phyloP scores from a whole-genome alignment of 2,113 vertebrate species.

The Pristiophorus japonicus region DNA sequence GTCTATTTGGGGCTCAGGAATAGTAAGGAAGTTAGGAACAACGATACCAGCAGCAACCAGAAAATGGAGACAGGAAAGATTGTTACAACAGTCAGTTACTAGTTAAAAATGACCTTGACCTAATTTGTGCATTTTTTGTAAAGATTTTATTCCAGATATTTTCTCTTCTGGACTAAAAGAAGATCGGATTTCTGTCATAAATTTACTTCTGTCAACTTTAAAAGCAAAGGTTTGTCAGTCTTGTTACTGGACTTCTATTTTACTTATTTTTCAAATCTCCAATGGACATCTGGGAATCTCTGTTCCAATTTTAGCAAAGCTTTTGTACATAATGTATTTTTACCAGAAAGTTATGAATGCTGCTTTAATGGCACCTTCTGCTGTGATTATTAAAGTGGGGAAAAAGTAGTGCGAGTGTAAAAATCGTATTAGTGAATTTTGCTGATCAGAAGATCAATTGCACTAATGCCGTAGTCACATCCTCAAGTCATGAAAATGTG shows the following conservation, averaged over 20 bases:
- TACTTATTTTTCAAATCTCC: not conserved
- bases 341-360: not conserved
- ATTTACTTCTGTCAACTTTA: constrained; percentile 77
- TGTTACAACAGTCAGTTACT: not conserved
- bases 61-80: not conserved
- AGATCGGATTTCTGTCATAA: constrained; percentile 78
- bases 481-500: not conserved
- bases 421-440: not conserved
- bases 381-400: not conserved
- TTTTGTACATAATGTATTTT: not conserved
- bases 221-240: constrained; percentile 65
- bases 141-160: constrained; percentile 83
- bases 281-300: not conserved
- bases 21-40: not conserved
- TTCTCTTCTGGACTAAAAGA: constrained; percentile 76
- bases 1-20: not conserved
- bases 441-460: not conserved
- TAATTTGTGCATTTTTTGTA: not conserved
- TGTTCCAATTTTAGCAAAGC: not conserved
- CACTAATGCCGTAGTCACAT: not conserved
- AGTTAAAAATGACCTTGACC: not conserved
- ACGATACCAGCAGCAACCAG: not conserved
- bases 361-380: not conserved
- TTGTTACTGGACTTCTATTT: not conserved
- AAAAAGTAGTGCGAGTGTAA: not conserved